Conservation (phyloP, 2,113 vertebrate species). For the Phyllostomus discolor region DNA sequence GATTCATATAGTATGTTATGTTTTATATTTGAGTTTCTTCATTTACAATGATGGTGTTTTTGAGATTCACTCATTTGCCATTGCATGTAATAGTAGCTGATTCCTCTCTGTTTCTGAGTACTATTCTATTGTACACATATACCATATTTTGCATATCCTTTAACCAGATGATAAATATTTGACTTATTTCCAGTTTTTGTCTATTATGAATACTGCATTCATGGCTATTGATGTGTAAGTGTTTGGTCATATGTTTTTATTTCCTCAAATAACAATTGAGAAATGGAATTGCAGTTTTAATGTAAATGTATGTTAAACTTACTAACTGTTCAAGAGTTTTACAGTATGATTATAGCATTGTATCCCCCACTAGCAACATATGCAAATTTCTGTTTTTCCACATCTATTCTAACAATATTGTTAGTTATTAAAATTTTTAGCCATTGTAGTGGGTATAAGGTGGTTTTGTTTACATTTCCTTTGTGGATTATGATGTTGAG, state of each 20-base stretch:
- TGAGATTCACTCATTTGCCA: neutral
- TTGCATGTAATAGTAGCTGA: neutral
- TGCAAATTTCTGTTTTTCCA: neutral
- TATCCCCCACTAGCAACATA: neutral
- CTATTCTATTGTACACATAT: neutral
- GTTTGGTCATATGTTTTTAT: neutral
- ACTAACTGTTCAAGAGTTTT: neutral
- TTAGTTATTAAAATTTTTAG: neutral
- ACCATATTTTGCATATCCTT: neutral
- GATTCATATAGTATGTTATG: neutral
- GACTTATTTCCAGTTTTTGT: neutral
- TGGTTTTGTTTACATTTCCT: neutral
- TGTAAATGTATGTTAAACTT: neutral
- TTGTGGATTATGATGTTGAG: neutral
- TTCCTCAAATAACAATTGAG: neutral
- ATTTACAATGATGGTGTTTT: neutral
- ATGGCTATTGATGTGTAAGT: neutral
- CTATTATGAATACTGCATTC: neutral
- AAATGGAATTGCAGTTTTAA: neutral
- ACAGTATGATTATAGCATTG: no score
- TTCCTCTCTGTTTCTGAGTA: neutral
- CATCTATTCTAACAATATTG: neutral
- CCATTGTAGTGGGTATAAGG: neutral
- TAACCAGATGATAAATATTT: neutral
- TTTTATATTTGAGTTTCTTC: neutral